phyloP scores from a whole-genome alignment of 2,113 vertebrate species.

The Pomatorhinus ruficollis region DNA sequence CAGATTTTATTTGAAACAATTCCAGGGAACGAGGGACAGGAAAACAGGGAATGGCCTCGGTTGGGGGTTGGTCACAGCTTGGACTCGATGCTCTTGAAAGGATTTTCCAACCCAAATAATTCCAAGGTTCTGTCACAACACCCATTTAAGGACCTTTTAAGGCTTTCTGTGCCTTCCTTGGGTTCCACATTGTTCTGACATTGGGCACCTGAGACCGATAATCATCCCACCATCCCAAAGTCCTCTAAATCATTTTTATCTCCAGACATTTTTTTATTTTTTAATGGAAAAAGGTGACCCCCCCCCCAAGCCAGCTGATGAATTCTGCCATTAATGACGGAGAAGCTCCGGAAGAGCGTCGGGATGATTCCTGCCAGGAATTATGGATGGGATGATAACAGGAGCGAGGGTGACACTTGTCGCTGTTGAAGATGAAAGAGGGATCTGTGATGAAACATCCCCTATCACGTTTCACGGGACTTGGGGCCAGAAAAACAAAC shows the following conservation, averaged over 20 bases:
- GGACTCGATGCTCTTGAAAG: not conserved
- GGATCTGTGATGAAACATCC: not conserved
- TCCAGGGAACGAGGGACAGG: not conserved
- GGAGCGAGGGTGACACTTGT: not conserved
- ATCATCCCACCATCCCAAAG: fast-evolving
- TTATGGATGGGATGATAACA: not conserved
- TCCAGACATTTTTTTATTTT: not conserved
- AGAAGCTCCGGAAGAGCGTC: not conserved
- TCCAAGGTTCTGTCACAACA: not conserved
- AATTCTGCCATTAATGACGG: not conserved
- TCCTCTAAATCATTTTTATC: not conserved
- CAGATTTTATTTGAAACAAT: fast-evolving
- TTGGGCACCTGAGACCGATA: not conserved
- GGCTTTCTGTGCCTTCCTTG: not conserved
- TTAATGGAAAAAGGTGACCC: not conserved
- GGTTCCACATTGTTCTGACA: fast-evolving
- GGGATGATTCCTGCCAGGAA: not conserved
- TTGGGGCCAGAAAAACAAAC: not conserved
- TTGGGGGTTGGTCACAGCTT: fast-evolving
- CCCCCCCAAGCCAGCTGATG: not conserved
- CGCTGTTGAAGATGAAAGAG: not conserved
- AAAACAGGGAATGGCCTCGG: not conserved
- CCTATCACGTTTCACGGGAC: not conserved
- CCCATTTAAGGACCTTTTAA: not conserved
- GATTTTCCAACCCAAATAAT: not conserved